phyloP scores from a whole-genome alignment of 2,113 vertebrate species.

The Mandrillus leucophaeus region DNA sequence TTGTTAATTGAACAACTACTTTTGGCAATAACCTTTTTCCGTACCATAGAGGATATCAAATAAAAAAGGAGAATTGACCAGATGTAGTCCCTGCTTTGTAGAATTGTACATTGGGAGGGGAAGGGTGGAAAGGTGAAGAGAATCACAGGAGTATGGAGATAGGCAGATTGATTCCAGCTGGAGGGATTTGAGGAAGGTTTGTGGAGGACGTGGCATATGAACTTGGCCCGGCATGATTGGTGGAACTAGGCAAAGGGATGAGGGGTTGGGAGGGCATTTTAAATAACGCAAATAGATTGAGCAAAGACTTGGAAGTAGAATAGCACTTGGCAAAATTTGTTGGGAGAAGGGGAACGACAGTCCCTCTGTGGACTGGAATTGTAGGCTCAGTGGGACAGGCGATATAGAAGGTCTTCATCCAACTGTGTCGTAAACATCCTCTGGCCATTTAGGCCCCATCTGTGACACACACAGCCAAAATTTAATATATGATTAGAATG shows the following conservation, averaged over 20 bases:
- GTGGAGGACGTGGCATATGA: not conserved
- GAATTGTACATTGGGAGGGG: not conserved
- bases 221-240: not conserved
- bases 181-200: not conserved
- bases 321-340: not conserved
- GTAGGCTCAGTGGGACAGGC: not conserved
- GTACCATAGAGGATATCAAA: not conserved
- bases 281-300: not conserved
- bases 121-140: not conserved
- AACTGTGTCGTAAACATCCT: not conserved
- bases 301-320: not conserved
- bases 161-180: not conserved
- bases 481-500: not conserved
- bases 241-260: not conserved
- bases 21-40: not conserved
- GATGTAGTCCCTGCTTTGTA: not conserved
- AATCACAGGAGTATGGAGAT: not conserved
- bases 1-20: not conserved
- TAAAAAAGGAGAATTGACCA: not conserved
- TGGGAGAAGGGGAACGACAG: not conserved
- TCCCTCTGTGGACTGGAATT: not conserved
- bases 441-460: not conserved
- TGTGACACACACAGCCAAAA: not conserved
- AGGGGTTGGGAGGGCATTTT: not conserved
- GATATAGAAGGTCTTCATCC: not conserved